phyloP scores from a whole-genome alignment of 37 sponge, comb jelly and placozoan genomes.

The Mnemiopsis leidyi region DNA sequence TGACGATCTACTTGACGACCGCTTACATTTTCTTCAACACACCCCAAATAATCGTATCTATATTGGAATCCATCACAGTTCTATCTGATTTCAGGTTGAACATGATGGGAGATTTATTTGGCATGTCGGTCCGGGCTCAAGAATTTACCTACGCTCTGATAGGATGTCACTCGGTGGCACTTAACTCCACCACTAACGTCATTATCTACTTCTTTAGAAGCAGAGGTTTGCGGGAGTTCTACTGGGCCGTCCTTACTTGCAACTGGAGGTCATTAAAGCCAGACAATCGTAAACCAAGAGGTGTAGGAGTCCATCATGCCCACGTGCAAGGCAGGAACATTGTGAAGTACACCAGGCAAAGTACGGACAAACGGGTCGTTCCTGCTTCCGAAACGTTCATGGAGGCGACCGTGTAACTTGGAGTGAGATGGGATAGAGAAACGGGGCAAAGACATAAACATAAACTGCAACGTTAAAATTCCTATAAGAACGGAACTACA shows the following conservation, averaged over 20 bases:
- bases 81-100: background rate
- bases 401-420: too few species aligned
- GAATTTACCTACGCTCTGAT: conserved; percentile 19
- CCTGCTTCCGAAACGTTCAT: too few species aligned
- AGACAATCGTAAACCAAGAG: background rate
- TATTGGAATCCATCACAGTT: background rate
- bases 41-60: background rate
- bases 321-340: too few species aligned
- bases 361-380: too few species aligned
- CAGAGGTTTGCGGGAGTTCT: background rate
- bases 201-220: conserved; percentile 14
- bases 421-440: too few species aligned
- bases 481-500: too few species aligned
- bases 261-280: background rate
- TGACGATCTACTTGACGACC: background rate
- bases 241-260: background rate
- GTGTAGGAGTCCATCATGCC: background rate
- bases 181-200: conserved; percentile 35
- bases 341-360: too few species aligned
- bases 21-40: conserved; percentile 9
- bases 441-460: too few species aligned
- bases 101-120: background rate
- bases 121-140: background rate
- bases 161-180: background rate
- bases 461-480: too few species aligned